Percentiles rank a stretch among this genome's conserved stretches.
Conservation (phyloP, 1,140 invertebrate genomes). For the Panulirus ornatus region DNA sequence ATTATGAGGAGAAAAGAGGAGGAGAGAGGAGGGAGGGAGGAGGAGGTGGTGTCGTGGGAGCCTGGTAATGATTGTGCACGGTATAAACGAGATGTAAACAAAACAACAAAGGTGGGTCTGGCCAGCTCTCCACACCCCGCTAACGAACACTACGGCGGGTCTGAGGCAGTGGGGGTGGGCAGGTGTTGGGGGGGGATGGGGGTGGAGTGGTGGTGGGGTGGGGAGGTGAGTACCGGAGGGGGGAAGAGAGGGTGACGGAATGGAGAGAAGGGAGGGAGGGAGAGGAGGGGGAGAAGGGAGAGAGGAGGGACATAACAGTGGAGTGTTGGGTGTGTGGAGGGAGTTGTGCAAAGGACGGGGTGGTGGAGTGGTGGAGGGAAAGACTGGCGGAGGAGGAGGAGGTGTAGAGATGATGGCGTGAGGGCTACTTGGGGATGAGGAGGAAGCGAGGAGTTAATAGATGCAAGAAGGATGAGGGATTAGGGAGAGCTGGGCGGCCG, state of each 20-base stretch:
- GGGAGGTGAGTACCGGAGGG: not conserved
- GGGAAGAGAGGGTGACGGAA: not conserved
- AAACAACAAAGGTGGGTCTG: slow-evolving; percentile 24
- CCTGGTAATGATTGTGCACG: slow-evolving; percentile 44
- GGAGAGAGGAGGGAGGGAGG: too few species aligned
- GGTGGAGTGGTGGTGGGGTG: not conserved
- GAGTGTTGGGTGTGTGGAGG: not conserved
- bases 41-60: slow-evolving; percentile 32
- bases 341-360: not conserved
- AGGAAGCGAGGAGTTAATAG: too few species aligned
- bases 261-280: not conserved
- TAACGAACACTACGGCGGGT: not conserved
- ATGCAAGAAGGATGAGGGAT: too few species aligned
- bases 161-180: not conserved
- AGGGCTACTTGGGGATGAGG: too few species aligned
- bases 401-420: too few species aligned
- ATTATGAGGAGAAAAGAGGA: slow-evolving; percentile 45
- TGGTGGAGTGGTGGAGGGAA: not conserved
- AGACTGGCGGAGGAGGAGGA: too few species aligned
- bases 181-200: not conserved
- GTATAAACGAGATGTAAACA: slow-evolving; percentile 49
- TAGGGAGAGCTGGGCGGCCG: too few species aligned
- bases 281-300: slow-evolving; percentile 2
- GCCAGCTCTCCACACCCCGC: slow-evolving; percentile 12
- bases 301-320: not conserved